Conservation (phyloP, 2,797 vertebrate species). For the Dromococcyx pavoninus region DNA sequence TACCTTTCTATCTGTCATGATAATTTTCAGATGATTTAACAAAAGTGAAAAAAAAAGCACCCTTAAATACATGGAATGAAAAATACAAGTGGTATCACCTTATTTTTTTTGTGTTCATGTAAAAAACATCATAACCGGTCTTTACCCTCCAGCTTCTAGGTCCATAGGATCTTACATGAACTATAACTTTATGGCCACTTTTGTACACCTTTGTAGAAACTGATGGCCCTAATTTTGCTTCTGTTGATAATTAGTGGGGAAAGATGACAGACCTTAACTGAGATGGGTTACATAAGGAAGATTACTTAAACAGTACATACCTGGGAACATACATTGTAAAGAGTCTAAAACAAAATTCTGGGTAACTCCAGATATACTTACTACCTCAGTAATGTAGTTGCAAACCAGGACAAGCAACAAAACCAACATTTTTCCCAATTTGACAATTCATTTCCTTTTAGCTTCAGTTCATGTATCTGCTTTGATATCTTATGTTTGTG, state of each 20-base stretch:
- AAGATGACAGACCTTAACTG: background rate
- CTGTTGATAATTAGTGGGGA: background rate
- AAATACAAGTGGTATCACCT: background rate
- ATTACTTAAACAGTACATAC: background rate
- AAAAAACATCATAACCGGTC: background rate
- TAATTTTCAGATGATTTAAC: background rate
- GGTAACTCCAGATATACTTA: background rate
- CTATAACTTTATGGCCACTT: background rate
- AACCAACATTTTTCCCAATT: slow-evolving; percentile 15
- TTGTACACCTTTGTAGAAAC: background rate
- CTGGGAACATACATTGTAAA: background rate
- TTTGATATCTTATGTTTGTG: slow-evolving; percentile 56
- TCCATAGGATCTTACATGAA: background rate
- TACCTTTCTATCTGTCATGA: background rate
- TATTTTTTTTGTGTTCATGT: background rate
- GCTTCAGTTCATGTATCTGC: slow-evolving; percentile 13
- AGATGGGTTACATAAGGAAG: background rate
- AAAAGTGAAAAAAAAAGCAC: background rate
- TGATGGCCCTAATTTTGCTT: background rate
- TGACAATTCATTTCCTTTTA: slow-evolving; percentile 61
- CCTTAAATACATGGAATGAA: background rate
- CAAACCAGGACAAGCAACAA: slow-evolving; percentile 12
- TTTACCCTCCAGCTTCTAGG: background rate
- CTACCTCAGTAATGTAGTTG: background rate
- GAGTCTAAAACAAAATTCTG: background rate